Evolutionary conservation across 2,797 vertebrate species (phyloP).

Genomic region (Microctenopoma stevenorrisi): DNA sequence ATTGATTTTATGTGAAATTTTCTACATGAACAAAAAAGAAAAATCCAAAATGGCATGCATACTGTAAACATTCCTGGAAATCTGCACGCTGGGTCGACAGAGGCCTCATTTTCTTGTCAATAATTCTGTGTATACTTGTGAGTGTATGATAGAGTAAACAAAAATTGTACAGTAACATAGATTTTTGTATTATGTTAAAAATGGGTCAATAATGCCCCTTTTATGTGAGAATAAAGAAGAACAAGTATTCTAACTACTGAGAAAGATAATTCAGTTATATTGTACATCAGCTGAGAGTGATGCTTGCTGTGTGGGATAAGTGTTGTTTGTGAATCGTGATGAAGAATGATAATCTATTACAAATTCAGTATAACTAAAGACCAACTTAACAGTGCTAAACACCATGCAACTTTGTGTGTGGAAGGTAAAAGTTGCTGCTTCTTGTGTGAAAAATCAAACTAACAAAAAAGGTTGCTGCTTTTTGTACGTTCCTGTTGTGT

Average conservation of each 20-base stretch:
- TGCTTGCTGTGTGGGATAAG: slow-evolving; percentile 77
- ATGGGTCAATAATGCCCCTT: slow-evolving; percentile 75
- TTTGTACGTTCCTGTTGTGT: slow-evolving; percentile 86
- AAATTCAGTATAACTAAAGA: slow-evolving; percentile 72
- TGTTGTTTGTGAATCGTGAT: slow-evolving; percentile 82
- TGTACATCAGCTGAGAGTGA: slow-evolving; percentile 70
- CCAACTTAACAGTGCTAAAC: slow-evolving; percentile 81
- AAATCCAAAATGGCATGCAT: slow-evolving; percentile 85
- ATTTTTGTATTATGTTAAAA: slow-evolving; percentile 81
- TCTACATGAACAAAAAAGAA: slow-evolving; percentile 31
- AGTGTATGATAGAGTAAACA: slow-evolving; percentile 79
- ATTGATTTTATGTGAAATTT: slow-evolving; percentile 70
- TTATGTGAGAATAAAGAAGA: slow-evolving; percentile 78
- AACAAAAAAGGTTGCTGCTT: slow-evolving; percentile 86
- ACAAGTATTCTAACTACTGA: slow-evolving; percentile 33
- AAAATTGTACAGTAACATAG: slow-evolving; percentile 76
- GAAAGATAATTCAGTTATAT: slow-evolving; percentile 52
- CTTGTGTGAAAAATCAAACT: slow-evolving; percentile 82
- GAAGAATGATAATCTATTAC: slow-evolving; percentile 74
- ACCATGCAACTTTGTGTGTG: slow-evolving; percentile 80
- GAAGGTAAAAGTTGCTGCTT: slow-evolving; percentile 81
- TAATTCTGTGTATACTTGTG: slow-evolving; percentile 78
- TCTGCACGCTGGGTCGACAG: slow-evolving; percentile 85
- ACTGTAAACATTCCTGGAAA: slow-evolving; percentile 81
- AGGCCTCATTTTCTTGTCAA: slow-evolving; percentile 82